Conservation (phyloP, 2,797 vertebrate genomes). For the Anomalospiza imberbis region DNA sequence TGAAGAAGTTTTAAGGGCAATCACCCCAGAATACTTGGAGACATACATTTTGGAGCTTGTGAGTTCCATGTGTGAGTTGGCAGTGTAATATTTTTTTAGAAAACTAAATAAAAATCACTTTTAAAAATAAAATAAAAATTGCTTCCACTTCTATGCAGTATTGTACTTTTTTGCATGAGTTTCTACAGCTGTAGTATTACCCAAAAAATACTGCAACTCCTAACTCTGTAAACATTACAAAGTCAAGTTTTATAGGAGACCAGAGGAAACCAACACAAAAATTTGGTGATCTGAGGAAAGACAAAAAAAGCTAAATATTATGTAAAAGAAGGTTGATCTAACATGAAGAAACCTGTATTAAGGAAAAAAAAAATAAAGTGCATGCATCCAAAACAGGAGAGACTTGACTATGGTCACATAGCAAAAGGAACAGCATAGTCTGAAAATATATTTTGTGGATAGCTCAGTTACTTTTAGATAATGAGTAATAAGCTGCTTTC, state of each 20-base stretch:
- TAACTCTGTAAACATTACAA: not conserved
- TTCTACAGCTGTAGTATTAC: not conserved
- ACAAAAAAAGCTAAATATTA: not conserved
- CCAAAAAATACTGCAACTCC: not conserved
- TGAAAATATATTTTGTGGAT: not conserved
- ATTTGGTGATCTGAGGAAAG: not conserved
- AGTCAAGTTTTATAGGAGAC: not conserved
- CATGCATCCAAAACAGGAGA: not conserved
- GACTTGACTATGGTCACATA: not conserved
- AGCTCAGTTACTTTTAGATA: not conserved
- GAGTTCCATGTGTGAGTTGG: not conserved
- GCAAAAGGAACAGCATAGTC: not conserved
- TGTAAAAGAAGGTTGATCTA: not conserved
- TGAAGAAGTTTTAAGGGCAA: not conserved
- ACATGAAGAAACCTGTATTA: not conserved
- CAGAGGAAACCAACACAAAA: not conserved
- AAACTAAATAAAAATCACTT: not conserved
- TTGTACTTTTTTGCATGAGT: not conserved
- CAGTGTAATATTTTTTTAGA: not conserved
- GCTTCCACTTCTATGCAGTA: not conserved
- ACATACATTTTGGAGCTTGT: not conserved
- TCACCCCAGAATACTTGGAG: not conserved
- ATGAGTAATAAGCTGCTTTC: not conserved
- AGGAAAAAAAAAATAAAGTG: not conserved
- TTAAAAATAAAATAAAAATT: not conserved